phyloP scores from a whole-genome alignment of 1,140 invertebrate species.

The Drosophila azteca region DNA sequence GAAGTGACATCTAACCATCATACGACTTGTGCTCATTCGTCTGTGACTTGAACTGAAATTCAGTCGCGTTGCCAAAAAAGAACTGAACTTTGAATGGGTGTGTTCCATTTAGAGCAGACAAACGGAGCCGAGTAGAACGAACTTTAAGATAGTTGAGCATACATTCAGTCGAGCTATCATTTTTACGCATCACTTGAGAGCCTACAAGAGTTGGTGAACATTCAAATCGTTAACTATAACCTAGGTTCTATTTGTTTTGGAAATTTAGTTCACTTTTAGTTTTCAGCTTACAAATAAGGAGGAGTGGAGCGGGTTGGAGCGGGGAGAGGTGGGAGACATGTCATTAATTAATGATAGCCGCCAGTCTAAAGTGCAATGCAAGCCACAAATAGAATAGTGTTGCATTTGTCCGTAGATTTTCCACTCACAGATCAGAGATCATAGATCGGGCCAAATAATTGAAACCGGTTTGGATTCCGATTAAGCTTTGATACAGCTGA shows the following conservation, averaged over 20 bases:
- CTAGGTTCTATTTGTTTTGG: neutral
- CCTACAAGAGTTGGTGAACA: neutral
- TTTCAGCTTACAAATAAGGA: constrained; percentile 8
- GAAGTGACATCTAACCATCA: constrained; percentile 44
- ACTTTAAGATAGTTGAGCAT: neutral
- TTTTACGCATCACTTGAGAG: constrained; percentile 22
- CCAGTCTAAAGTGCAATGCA: constrained; percentile 40
- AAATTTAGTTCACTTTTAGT: constrained; percentile 32
- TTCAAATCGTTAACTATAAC: constrained; percentile 19
- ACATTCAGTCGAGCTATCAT: neutral
- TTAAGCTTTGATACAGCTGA: constrained; percentile 34
- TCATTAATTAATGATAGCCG: constrained; percentile 23
- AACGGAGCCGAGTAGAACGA: neutral
- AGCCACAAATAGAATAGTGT: constrained; percentile 20
- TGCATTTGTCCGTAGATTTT: constrained; percentile 47
- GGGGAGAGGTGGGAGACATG: neutral
- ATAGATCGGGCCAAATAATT: constrained; percentile 46
- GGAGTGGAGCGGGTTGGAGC: too few relatives aligned
- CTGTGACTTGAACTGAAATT: constrained; percentile 46
- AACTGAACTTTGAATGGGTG: constrained; percentile 37
- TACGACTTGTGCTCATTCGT: constrained; percentile 33
- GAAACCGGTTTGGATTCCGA: constrained; percentile 47
- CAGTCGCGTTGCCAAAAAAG: constrained; percentile 27
- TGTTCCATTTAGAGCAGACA: constrained; percentile 19
- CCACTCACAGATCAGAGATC: constrained; percentile 25